Conservation (phyloP, 1,140 invertebrate genomes). For the Pachyrhynchus sulphureomaculatus region DNA sequence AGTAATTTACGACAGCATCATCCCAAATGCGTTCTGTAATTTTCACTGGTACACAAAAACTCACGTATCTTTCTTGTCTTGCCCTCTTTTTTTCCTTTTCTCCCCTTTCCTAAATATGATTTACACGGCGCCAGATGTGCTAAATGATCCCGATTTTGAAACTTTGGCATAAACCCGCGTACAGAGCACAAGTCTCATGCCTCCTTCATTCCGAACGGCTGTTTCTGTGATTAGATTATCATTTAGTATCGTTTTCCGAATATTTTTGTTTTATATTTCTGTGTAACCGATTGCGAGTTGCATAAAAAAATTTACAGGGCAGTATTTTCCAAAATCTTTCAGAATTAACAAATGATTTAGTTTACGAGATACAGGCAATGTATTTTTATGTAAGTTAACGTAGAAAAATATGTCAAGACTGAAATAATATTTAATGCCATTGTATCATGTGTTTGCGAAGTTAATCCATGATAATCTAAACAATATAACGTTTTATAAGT, state of each 20-base stretch:
- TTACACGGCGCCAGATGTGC: conserved; percentile 27
- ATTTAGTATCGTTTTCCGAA: conserved; percentile 14
- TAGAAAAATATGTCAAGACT: no score
- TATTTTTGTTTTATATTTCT: background rate
- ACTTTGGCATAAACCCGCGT: conserved; percentile 20
- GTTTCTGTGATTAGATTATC: conserved; percentile 22
- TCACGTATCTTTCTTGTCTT: conserved; percentile 17
- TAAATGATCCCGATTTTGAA: conserved; percentile 25
- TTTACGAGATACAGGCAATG: no score
- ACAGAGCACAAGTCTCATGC: conserved; percentile 16
- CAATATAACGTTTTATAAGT: no score
- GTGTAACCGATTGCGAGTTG: background rate
- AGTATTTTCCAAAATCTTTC: no score
- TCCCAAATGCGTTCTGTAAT: background rate
- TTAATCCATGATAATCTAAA: no score
- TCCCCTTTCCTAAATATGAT: conserved; percentile 24
- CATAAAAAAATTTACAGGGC: background rate
- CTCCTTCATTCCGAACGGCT: conserved; percentile 12
- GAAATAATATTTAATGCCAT: no score
- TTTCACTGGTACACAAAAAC: conserved; percentile 11
- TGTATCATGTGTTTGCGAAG: no score
- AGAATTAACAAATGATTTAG: no score
- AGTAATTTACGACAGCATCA: no score
- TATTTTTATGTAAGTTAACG: no score
- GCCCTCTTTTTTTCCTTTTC: conserved; percentile 16